Evolutionary conservation across 2,888 invertebrate species (phyloP), one percentile per base, ranked within the genome.

Genomic region (Nemurella pictetii): DNA sequence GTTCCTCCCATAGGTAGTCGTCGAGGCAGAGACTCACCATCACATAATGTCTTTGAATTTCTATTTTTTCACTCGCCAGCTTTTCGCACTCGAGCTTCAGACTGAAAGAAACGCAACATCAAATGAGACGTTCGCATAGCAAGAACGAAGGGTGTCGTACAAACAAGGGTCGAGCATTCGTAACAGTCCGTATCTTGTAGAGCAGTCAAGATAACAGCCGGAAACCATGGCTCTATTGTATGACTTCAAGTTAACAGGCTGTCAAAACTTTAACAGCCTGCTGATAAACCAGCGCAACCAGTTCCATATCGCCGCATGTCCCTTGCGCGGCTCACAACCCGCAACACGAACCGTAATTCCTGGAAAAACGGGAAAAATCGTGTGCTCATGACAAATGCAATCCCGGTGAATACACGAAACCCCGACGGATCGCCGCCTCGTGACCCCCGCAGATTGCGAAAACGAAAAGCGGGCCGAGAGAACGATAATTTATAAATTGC

Each of bases 81-180:
- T 97, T 97, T 92, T 97, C 96, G 91, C 96, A 95, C 92, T 97
- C 96, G 92, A 96, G 93, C 92, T 96, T 96, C 91, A 96, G 92
- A 91, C 94, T 94, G 80, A 30, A 82, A 83, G 36, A 84, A 85
- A 83, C 26, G 29, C 25, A 84, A 36, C 30, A 30, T 55, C 75
- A 80, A 55, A 55, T 55, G 55, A 55, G 55, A 83, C 32, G 36
- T 82, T 55, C 25, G 35, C 77, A 82, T 73, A 83, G 55, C 20
- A 55, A 55, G n/a, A n/a, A n/a, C n/a, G n/a, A n/a, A n/a, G n/a
- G n/a, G n/a, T n/a, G n/a, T n/a, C n/a, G n/a, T n/a, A n/a, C n/a
- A n/a, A n/a, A n/a, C n/a, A n/a, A n/a, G n/a, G n/a, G n/a, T n/a
- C n/a, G n/a, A n/a, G n/a, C n/a, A n/a, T n/a, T n/a, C n/a, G n/a